Evolutionary conservation across 2,113 vertebrate species (phyloP).

Genomic region (Tetrao urogallus): DNA sequence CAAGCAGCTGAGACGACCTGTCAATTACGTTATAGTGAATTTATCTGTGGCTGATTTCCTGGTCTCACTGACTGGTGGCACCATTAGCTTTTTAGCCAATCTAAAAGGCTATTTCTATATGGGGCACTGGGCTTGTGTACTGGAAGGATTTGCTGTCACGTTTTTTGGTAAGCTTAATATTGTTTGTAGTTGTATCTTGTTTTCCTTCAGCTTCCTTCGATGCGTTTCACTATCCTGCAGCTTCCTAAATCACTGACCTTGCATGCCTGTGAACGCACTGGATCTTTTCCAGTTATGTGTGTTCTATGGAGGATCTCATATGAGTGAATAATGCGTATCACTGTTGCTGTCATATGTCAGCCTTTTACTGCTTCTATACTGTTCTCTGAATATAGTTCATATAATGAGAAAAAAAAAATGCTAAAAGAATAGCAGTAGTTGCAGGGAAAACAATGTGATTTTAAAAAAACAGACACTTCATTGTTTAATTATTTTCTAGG

Average conservation of each 20-base stretch:
- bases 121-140: conserved; percentile 86
- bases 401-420: background rate
- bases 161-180: conserved; percentile 87
- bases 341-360: background rate
- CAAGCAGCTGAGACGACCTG: conserved; percentile 86
- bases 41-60: conserved; percentile 90
- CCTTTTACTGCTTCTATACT: background rate
- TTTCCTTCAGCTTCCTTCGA: background rate
- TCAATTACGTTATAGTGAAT: conserved; percentile 92
- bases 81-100: conserved; percentile 88
- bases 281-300: background rate
- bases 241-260: background rate
- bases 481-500: background rate
- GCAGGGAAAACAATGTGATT: background rate
- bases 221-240: background rate
- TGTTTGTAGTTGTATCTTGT: background rate
- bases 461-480: background rate
- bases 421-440: background rate
- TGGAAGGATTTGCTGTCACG: conserved; percentile 92
- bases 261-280: background rate
- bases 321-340: background rate
- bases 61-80: conserved; percentile 86
- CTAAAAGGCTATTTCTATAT: conserved; percentile 90
- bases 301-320: background rate
- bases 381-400: background rate